These are phyloP conservation scores for Strongylocentrotus purpuratus DNA, from an alignment of 35 echinoderm and acorn worm genomes.

Conservation along the genomic window DNA sequence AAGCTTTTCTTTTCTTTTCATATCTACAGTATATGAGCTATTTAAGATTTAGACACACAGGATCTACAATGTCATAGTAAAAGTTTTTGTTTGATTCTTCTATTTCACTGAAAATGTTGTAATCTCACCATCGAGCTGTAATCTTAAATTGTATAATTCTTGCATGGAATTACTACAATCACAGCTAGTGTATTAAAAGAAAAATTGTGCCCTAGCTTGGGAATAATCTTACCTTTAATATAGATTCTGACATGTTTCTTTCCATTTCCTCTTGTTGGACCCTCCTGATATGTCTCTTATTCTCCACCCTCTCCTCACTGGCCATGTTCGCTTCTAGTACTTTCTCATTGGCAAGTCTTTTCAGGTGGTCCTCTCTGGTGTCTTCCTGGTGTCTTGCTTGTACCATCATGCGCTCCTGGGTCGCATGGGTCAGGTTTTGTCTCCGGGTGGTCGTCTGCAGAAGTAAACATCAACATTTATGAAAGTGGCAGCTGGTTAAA, in stretches of 20 bases:
- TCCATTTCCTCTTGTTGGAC: constrained; percentile 83
- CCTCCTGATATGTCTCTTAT: constrained; percentile 72
- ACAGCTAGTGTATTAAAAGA: too few relatives aligned
- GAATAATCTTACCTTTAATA: constrained; percentile 62
- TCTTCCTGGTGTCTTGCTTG: constrained; percentile 83
- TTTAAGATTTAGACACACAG: too few relatives aligned
- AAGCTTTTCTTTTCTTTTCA: too few relatives aligned
- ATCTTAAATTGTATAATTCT: too few relatives aligned
- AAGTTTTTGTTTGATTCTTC: too few relatives aligned
- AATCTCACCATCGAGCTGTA: too few relatives aligned
- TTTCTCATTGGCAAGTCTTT: constrained; percentile 79
- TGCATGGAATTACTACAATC: too few relatives aligned
- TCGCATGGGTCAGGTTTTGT: constrained; percentile 85
- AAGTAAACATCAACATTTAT: neutral
- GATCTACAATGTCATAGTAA: too few relatives aligned
- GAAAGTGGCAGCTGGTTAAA: too few relatives aligned
- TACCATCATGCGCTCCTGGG: constrained; percentile 88
- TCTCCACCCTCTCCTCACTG: constrained; percentile 95
- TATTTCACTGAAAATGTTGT: too few relatives aligned
- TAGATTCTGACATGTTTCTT: constrained; percentile 71
- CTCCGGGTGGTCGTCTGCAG: constrained; percentile 83
- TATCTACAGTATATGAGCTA: too few relatives aligned
- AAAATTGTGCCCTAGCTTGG: too few relatives aligned
- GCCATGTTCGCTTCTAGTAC: constrained; percentile 95
- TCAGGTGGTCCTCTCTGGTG: constrained; percentile 86